Evolutionary conservation across 2,888 invertebrate species (phyloP).

Genomic region (Mythimna loreyi): DNA sequence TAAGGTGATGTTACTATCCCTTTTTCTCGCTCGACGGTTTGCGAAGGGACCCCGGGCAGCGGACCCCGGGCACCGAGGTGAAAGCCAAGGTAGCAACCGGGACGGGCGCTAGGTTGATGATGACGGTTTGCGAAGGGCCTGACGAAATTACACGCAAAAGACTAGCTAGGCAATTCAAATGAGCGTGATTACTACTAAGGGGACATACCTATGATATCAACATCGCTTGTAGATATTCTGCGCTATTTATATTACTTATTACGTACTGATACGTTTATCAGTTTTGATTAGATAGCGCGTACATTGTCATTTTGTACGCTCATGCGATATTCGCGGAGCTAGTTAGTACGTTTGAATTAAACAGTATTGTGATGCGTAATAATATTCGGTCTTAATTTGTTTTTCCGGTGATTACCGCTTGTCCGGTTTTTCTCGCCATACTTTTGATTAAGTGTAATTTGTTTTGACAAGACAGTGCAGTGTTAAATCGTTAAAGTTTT

Average conservation of each 20-base stretch:
- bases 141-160: not conserved
- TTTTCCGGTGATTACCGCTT: conserved; percentile 28
- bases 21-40: too few species aligned
- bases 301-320: conserved; percentile 67
- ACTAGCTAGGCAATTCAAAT: conserved; percentile 10
- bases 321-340: conserved; percentile 60
- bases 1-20: too few species aligned
- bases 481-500: conserved; percentile 4
- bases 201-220: conserved; percentile 17
- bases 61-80: too few species aligned
- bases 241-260: conserved; percentile 61
- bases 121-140: too few species aligned
- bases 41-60: too few species aligned
- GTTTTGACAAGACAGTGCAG: conserved; percentile 22
- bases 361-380: conserved; percentile 51
- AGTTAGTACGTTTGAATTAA: conserved; percentile 44
- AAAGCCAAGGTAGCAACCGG: too few species aligned
- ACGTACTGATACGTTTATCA: conserved; percentile 69
- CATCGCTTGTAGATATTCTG: conserved; percentile 54
- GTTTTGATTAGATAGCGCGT: conserved; percentile 68
- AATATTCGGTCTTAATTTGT: conserved; percentile 22
- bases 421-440: not conserved
- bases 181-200: conserved; percentile 28
- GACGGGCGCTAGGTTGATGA: too few species aligned
- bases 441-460: conserved; percentile 14